Evolutionary conservation across 2,888 invertebrate species (phyloP), one percentile per base, ranked within the genome.

Genomic region (Andrena camellia): DNA sequence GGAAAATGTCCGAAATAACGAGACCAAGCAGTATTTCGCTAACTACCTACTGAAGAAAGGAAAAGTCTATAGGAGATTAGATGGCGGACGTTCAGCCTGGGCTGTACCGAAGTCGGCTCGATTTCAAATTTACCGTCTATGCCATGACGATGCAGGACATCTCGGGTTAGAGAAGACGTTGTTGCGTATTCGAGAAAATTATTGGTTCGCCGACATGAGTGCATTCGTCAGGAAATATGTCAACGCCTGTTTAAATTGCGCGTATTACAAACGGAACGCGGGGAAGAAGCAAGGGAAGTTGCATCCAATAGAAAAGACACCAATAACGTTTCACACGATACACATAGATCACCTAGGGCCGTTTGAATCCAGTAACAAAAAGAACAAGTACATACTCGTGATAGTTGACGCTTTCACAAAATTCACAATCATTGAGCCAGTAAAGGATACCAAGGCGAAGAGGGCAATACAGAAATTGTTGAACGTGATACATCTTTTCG

Each of bases 91-190:
- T 0, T 5, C 50, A n/a, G n/a, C 50, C 6, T 50, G 50, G 50
- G 50, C 4, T 50, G 50, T 50, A n/a, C 50, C 50, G 1, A 13
- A n/a, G 13, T 13, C n/a, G 1, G 50, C 17, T 17, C n/a, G 35
- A 35, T 35, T 35, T 0, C 35, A 35, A 35, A 35, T 35, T 35
- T 35, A 10, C 0, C 35, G 35, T 50, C 1, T 50, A 50, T 50
- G 50, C 6, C n/a, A 50, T n/a, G 50, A 50, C 50, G 50, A 50
- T 50, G 50, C 50, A n/a, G 50, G 50, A n/a, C 50, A 50, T 50
- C n/a, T 50, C 0, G 50, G 50, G 1, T 50, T 50, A 6, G 50
- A 50, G n/a, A 50, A 50, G 50, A 50, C 50, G 0, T 1, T 50
- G 50, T n/a, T 13, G n/a, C 50, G n/a, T 35, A 35, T 35, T 10